Evolutionary conservation across 2,888 invertebrate species (phyloP).

Genomic region (Dicranocentrus wangi): DNA sequence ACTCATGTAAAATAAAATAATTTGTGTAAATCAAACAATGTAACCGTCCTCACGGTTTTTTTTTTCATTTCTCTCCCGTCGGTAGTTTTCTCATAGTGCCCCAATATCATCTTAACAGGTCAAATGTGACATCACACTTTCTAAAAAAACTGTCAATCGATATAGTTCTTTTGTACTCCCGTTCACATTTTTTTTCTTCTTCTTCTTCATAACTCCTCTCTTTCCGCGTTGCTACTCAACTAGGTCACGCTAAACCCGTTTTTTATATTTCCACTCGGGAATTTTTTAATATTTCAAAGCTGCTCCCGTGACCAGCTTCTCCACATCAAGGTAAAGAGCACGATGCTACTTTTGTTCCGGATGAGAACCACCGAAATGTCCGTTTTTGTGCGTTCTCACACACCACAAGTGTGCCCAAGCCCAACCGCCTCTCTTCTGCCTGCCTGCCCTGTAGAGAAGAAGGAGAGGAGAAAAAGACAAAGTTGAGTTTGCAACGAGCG

Average conservation of each 20-base stretch:
- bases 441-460: not conserved
- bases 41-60: no score
- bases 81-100: no score
- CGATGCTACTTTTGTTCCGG: no score
- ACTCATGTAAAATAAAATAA: no score
- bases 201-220: not conserved
- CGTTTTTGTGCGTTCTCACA: no score
- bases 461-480: not conserved
- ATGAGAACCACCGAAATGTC: not conserved
- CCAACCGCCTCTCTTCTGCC: no score
- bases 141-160: no score
- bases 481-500: not conserved
- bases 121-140: no score
- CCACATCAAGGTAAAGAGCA: not conserved
- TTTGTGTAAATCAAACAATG: no score
- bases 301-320: conserved; percentile 7
- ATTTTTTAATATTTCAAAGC: conserved; percentile 22
- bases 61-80: no score
- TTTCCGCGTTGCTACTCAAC: conserved; percentile 3
- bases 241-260: not conserved
- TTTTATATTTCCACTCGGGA: not conserved
- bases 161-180: not conserved
- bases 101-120: no score
- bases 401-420: no score
- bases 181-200: conserved; percentile 19